phyloP scores from a whole-genome alignment of 2,888 invertebrate species.

The Brachyopa scutellaris region DNA sequence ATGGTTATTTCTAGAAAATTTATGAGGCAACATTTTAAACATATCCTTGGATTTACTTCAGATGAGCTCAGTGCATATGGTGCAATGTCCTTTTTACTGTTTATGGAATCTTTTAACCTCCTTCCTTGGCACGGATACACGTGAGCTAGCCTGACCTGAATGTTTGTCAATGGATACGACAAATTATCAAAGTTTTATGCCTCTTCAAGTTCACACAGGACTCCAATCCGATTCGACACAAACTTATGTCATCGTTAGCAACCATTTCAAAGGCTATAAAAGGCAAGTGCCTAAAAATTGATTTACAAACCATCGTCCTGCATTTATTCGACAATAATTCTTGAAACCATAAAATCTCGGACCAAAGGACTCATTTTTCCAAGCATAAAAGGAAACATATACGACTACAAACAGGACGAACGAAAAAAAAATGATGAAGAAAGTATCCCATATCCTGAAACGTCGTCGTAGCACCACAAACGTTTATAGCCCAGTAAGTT shows the following conservation, averaged over 20 bases:
- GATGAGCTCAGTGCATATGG: constrained; percentile 24
- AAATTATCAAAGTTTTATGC: too few species aligned
- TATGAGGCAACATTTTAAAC: constrained; percentile 69
- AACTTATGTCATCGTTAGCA: neutral
- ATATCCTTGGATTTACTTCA: constrained; percentile 46
- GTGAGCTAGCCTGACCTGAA: neutral
- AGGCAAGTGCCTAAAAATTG: constrained; percentile 21
- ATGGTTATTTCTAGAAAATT: constrained; percentile 47
- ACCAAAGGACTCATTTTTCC: constrained; percentile 49
- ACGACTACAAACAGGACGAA: constrained; percentile 1
- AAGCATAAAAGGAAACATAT: constrained; percentile 34
- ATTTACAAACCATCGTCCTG: constrained; percentile 21
- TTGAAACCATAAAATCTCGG: constrained; percentile 31
- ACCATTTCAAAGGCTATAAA: neutral
- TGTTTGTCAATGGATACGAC: too few species aligned
- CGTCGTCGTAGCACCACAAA: constrained; percentile 19
- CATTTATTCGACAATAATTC: constrained; percentile 51
- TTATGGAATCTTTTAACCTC: neutral
- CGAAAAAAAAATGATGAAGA: neutral
- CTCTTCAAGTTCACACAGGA: too few species aligned
- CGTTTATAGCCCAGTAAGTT: constrained; percentile 67
- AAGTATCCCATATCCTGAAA: constrained; percentile 22
- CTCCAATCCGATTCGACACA: neutral
- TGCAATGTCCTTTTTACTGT: constrained; percentile 20
- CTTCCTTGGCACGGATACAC: neutral